phyloP scores from a whole-genome alignment of 2,797 vertebrate genomes.

The Chanos chanos region DNA sequence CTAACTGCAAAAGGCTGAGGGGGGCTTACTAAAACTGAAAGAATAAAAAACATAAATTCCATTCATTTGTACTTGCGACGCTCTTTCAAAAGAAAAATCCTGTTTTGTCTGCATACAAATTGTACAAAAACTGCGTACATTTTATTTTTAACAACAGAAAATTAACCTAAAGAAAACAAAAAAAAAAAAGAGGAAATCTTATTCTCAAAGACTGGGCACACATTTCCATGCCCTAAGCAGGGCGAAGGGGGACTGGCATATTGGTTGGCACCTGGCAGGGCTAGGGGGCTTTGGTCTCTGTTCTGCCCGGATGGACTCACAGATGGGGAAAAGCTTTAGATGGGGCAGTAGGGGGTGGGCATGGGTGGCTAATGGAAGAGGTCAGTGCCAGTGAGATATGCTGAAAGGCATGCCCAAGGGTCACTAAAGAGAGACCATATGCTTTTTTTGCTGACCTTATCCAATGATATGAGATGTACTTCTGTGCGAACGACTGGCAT shows the following conservation, averaged over 20 bases:
- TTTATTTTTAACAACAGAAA: too few species aligned
- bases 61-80: too few species aligned
- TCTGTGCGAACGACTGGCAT: too few species aligned
- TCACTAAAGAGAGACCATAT: conserved; percentile 50
- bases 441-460: conserved; percentile 46
- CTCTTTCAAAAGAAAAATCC: too few species aligned
- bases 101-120: too few species aligned
- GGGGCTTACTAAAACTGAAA: too few species aligned
- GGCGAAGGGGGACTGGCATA: conserved; percentile 47
- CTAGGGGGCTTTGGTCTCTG: conserved; percentile 37
- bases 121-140: too few species aligned
- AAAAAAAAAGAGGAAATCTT: too few species aligned
- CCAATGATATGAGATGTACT: conserved; percentile 44
- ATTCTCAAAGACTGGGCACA: background rate
- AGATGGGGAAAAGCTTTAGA: conserved; percentile 52
- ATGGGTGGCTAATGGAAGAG: conserved; percentile 21
- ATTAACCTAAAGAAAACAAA: too few species aligned
- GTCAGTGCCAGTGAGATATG: conserved; percentile 11
- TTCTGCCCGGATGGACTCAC: conserved; percentile 38
- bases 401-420: conserved; percentile 44
- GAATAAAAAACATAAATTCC: too few species aligned
- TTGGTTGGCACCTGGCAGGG: conserved; percentile 57
- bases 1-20: background rate
- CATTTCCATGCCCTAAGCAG: background rate
- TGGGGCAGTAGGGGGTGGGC: conserved; percentile 2